Conservation (phyloP, 2,888 invertebrate genomes). For the Melanostoma mellinum region DNA sequence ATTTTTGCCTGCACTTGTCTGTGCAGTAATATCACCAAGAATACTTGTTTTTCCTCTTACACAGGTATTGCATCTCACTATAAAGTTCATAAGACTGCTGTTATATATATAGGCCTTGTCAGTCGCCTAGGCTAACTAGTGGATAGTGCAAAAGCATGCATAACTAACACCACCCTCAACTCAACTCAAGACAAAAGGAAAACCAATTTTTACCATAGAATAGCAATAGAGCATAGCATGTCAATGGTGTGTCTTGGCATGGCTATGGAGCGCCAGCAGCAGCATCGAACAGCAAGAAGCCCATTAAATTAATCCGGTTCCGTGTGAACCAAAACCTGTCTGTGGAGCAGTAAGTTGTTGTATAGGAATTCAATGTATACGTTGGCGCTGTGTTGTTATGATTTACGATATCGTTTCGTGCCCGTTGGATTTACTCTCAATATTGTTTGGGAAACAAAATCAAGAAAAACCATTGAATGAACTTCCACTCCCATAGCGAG, state of each 20-base stretch:
- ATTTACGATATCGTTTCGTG: constrained; percentile 52
- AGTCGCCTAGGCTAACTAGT: constrained; percentile 11
- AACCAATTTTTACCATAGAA: constrained; percentile 2
- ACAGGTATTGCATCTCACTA: not conserved
- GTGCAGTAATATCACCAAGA: constrained; percentile 6
- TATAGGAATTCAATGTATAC: constrained; percentile 40
- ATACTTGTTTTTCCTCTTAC: constrained; percentile 24
- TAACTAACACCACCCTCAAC: constrained; percentile 57
- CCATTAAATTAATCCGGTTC: constrained; percentile 75
- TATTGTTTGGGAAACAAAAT: constrained; percentile 31
- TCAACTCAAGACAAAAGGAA: constrained; percentile 19
- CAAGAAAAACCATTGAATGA: constrained; percentile 4
- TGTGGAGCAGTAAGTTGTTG: constrained; percentile 14
- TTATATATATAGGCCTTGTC: not conserved
- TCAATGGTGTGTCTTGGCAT: not conserved
- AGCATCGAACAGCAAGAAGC: constrained; percentile 14
- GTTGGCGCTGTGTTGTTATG: constrained; percentile 40
- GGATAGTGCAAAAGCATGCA: constrained; percentile 18
- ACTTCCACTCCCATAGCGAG: constrained; percentile 54
- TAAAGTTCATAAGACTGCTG: constrained; percentile 47
- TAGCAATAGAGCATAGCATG: not conserved
- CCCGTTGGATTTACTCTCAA: constrained; percentile 36
- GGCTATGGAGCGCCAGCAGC: constrained; percentile 24
- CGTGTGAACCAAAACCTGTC: constrained; percentile 78
- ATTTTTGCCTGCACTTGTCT: constrained; percentile 13